Conservation (phyloP, 2,797 vertebrate genomes). For the Alectoris magna region DNA sequence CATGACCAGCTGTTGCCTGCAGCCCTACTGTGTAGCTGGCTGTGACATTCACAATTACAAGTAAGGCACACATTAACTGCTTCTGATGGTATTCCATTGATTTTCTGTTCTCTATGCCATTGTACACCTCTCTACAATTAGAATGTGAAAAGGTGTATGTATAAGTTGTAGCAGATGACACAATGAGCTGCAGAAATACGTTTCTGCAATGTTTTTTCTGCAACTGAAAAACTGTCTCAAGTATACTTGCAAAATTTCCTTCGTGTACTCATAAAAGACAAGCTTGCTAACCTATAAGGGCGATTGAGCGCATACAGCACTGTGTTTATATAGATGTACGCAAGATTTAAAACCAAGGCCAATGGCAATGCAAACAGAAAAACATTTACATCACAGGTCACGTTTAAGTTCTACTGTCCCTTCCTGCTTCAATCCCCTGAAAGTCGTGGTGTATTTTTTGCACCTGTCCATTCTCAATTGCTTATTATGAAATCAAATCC, state of each 20-base stretch:
- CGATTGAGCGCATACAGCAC: background rate
- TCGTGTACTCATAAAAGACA: background rate
- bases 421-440: background rate
- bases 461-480: background rate
- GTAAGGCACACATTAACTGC: background rate
- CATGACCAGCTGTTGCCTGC: background rate
- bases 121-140: background rate
- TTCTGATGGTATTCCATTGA: background rate
- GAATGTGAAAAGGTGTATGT: background rate
- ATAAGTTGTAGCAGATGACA: background rate
- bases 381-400: background rate
- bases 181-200: background rate
- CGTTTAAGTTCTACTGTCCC: background rate
- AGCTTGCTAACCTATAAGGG: background rate
- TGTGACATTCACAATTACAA: background rate
- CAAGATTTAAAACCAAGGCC: background rate
- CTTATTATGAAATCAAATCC: background rate
- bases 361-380: background rate
- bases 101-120: background rate
- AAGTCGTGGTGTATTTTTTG: background rate
- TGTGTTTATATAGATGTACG: background rate
- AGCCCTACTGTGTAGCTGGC: background rate
- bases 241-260: background rate
- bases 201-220: background rate
- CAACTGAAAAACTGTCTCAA: fast-evolving